Percentiles rank a stretch among this genome's conserved stretches.
These are phyloP conservation scores for Dicerorhinus sumatrensis DNA, from an alignment of 2,113 vertebrate genomes.

Conservation along the genomic window DNA sequence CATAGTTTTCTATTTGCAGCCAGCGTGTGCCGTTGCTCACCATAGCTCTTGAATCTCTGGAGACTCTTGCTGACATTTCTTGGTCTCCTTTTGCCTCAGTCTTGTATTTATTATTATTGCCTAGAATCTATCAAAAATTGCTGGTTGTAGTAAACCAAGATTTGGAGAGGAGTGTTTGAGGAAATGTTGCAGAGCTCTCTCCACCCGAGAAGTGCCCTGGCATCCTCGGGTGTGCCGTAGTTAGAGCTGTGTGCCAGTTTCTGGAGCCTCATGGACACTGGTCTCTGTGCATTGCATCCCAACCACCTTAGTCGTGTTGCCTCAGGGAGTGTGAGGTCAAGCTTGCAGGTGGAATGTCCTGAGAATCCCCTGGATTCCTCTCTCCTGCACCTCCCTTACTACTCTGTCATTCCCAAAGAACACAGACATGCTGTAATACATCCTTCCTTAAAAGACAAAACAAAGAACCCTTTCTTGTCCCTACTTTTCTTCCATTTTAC, in stretches of 20 bases:
- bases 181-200: neutral
- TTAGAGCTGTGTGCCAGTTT: neutral
- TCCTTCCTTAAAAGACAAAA: neutral
- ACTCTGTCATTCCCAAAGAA: neutral
- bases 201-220: no score
- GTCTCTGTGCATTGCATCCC: neutral
- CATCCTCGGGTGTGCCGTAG: neutral
- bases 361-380: neutral
- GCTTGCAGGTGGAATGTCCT: neutral
- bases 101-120: neutral
- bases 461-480: neutral
- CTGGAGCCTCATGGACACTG: neutral
- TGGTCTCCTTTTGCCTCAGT: neutral
- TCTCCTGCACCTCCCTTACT: neutral
- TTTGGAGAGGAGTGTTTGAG: neutral
- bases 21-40: neutral
- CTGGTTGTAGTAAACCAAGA: neutral
- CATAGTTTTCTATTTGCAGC: neutral
- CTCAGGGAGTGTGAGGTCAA: no score
- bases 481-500: neutral
- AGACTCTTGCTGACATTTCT: neutral
- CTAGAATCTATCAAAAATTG: neutral
- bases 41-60: neutral
- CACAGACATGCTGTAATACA: neutral
- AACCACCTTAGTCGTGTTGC: neutral